Percentiles rank a stretch among this genome's conserved stretches.
phyloP scores from a whole-genome alignment of 2,888 invertebrate genomes.

The Lasioglossum leucozonium region DNA sequence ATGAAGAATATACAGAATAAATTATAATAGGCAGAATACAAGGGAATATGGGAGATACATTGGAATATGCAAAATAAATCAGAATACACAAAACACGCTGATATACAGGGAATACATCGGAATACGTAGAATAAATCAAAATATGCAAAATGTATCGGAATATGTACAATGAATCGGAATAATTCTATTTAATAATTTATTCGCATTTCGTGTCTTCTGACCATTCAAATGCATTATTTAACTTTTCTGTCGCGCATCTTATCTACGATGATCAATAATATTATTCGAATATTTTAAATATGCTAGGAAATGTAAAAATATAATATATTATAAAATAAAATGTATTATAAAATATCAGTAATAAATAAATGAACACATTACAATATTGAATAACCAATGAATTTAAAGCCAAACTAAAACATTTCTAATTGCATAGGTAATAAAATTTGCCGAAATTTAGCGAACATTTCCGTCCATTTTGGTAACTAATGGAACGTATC shows the following conservation, averaged over 20 bases:
- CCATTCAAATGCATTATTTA: neutral
- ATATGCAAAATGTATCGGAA: neutral
- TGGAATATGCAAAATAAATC: slow-evolving; percentile 8
- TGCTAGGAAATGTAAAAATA: neutral
- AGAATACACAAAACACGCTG: neutral
- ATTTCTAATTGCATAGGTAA: neutral
- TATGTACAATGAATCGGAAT: neutral
- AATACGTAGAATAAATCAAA: neutral
- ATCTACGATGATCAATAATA: neutral
- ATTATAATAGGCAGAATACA: neutral
- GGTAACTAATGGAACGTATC: neutral
- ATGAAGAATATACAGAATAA: neutral
- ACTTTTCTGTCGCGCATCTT: neutral
- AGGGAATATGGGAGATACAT: neutral
- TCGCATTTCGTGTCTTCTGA: neutral
- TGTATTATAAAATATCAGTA: no score
- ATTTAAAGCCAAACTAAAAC: neutral
- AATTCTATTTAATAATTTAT: slow-evolving; percentile 1
- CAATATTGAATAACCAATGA: neutral
- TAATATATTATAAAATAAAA: no score
- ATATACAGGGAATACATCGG: neutral
- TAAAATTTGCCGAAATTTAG: neutral
- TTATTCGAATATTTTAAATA: neutral
- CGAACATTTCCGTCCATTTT: neutral
- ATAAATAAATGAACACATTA: no score